A percentile compares a stretch with the other conserved stretches of the same genome.
phyloP scores from a whole-genome alignment of 2,888 invertebrate genomes.

The Litoditis marina region DNA sequence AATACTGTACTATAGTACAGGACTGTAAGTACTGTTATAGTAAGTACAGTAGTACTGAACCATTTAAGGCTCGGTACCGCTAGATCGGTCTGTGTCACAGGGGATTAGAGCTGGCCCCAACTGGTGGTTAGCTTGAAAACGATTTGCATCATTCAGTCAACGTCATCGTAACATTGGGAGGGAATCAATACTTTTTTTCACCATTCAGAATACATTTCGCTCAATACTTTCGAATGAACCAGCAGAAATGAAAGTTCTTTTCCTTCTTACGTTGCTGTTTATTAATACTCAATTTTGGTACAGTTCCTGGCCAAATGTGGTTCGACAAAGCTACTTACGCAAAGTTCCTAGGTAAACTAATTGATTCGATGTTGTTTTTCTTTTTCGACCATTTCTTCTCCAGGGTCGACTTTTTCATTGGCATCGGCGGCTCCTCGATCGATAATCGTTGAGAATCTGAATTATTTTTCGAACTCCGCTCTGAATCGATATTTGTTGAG shows the following conservation, averaged over 20 bases:
- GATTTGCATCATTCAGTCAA: too few species aligned
- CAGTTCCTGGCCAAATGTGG: too few species aligned
- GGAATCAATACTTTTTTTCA: too few species aligned
- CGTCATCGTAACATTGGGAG: too few species aligned
- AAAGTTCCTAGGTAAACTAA: slow-evolving; percentile 30
- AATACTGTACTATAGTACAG: neutral
- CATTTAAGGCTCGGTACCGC: too few species aligned
- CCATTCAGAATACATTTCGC: neutral
- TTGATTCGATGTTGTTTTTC: slow-evolving; percentile 25
- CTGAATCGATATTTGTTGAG: neutral
- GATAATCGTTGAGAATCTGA: slow-evolving; percentile 12
- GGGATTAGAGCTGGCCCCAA: too few species aligned
- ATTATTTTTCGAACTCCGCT: neutral
- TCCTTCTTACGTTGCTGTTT: neutral
- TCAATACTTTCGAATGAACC: neutral
- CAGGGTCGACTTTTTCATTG: slow-evolving; percentile 33
- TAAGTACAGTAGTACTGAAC: too few species aligned
- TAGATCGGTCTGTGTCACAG: too few species aligned
- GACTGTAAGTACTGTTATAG: too few species aligned
- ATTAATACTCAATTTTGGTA: neutral
- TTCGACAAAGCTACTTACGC: slow-evolving; percentile 25
- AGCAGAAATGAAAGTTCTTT: neutral
- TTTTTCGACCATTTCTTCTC: slow-evolving; percentile 22
- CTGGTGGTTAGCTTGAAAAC: too few species aligned
- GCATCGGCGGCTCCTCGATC: slow-evolving; percentile 21